phyloP scores from a whole-genome alignment of 2,113 vertebrate genomes.

The Sphaerodactylus townsendi region DNA sequence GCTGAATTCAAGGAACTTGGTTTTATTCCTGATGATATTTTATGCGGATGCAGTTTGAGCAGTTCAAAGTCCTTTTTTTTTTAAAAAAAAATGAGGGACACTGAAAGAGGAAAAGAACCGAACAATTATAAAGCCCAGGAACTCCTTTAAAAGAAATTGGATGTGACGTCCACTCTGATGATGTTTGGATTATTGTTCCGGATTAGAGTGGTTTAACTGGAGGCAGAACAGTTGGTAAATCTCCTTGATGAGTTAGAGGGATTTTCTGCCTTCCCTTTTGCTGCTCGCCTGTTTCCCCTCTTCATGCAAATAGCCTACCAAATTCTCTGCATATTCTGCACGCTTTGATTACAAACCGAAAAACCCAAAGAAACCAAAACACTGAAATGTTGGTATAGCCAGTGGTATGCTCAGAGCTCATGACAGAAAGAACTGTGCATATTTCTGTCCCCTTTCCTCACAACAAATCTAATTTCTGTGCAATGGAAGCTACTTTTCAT shows the following conservation, averaged over 20 bases:
- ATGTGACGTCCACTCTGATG: conserved; percentile 10
- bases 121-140: not conserved
- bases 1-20: not conserved
- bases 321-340: not conserved
- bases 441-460: not conserved
- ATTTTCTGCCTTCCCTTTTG: conserved; percentile 9
- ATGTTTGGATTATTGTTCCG: conserved; percentile 14
- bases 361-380: too few species aligned
- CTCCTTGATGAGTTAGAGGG: not conserved
- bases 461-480: not conserved
- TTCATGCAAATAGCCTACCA: conserved; percentile 5
- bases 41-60: conserved; percentile 8
- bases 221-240: conserved; percentile 18
- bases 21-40: conserved; percentile 24
- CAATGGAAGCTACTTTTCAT: not conserved
- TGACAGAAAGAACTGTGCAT: not conserved
- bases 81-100: not conserved
- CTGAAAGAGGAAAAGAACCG: conserved; percentile 16
- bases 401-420: not conserved
- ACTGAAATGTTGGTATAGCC: not conserved
- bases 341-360: not conserved
- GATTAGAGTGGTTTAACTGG: conserved; percentile 12
- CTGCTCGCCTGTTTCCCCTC: not conserved
- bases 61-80: conserved; percentile 26
- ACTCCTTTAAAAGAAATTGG: conserved; percentile 20